Conservation (phyloP, 2,888 invertebrate genomes). For the Teinopalpus imperialis region DNA sequence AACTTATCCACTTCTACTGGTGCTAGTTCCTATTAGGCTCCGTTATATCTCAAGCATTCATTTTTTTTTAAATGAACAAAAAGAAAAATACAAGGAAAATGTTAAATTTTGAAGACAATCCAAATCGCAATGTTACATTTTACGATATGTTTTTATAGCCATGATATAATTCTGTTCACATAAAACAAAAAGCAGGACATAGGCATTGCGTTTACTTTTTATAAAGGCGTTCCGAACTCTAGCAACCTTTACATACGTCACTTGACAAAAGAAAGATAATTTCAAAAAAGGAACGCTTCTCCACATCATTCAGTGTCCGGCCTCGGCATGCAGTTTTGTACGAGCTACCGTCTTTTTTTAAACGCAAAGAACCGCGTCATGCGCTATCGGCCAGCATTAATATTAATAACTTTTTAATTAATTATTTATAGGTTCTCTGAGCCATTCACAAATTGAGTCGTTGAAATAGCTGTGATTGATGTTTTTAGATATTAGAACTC, state of each 20-base stretch:
- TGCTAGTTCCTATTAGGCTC: too few relatives aligned
- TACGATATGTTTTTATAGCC: too few relatives aligned
- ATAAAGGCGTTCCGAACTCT: constrained; percentile 19
- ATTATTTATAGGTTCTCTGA: constrained; percentile 54
- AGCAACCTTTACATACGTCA: constrained; percentile 25
- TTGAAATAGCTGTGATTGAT: constrained; percentile 49
- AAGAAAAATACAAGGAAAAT: too few relatives aligned
- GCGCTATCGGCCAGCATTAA: constrained; percentile 58
- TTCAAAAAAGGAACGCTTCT: constrained; percentile 45
- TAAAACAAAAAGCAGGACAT: background rate
- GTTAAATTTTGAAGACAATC: too few relatives aligned
- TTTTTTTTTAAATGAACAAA: too few relatives aligned
- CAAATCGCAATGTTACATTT: too few relatives aligned
- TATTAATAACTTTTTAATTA: constrained; percentile 67
- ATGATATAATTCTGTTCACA: background rate
- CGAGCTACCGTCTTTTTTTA: constrained; percentile 69
- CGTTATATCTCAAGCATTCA: too few relatives aligned
- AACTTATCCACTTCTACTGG: too few relatives aligned
- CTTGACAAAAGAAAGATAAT: constrained; percentile 41
- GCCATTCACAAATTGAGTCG: constrained; percentile 66
- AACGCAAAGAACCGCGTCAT: constrained; percentile 51
- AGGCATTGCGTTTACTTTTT: constrained; percentile 7
- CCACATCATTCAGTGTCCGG: constrained; percentile 62
- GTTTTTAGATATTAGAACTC: constrained; percentile 24
- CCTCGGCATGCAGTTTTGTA: constrained; percentile 58